Percentiles rank a stretch among this genome's conserved stretches.
These are phyloP conservation scores for Patella vulgata DNA, from an alignment of 1,140 invertebrate species.

Conservation along the genomic window DNA sequence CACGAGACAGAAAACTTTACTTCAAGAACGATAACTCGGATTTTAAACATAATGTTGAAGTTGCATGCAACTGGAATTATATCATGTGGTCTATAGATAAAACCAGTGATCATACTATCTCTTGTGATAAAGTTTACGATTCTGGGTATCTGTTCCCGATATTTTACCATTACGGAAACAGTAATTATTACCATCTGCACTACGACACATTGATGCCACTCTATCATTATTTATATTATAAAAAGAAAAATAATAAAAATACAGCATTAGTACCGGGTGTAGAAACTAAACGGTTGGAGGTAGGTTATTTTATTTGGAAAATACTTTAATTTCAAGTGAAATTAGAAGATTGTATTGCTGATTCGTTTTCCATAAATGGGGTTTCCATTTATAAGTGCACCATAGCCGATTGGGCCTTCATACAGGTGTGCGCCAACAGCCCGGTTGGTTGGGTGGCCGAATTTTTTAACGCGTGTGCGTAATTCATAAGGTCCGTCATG, in stretches of 20 bases:
- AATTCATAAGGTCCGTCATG: too few relatives aligned
- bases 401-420: too few relatives aligned
- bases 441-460: too few relatives aligned
- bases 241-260: slow-evolving; percentile 17
- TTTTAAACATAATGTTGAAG: neutral
- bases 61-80: neutral
- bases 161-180: slow-evolving; percentile 29
- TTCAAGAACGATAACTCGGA: neutral
- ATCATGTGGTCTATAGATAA: neutral
- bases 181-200: slow-evolving; percentile 44
- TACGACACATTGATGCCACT: slow-evolving; percentile 42
- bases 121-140: slow-evolving; percentile 34
- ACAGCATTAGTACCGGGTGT: slow-evolving; percentile 37
- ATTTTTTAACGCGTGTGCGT: too few relatives aligned
- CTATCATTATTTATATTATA: slow-evolving; percentile 27
- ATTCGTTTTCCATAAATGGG: too few relatives aligned
- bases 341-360: too few relatives aligned
- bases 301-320: slow-evolving; percentile 20
- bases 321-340: too few relatives aligned
- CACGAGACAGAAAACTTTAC: slow-evolving; percentile 1
- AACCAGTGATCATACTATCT: neutral
- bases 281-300: slow-evolving; percentile 32
- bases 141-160: slow-evolving; percentile 38
- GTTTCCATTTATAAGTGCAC: too few relatives aligned
- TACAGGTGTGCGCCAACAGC: too few relatives aligned